phyloP scores from a whole-genome alignment of 92 coral and sea anemone species.

The Meandrina meandrites region DNA sequence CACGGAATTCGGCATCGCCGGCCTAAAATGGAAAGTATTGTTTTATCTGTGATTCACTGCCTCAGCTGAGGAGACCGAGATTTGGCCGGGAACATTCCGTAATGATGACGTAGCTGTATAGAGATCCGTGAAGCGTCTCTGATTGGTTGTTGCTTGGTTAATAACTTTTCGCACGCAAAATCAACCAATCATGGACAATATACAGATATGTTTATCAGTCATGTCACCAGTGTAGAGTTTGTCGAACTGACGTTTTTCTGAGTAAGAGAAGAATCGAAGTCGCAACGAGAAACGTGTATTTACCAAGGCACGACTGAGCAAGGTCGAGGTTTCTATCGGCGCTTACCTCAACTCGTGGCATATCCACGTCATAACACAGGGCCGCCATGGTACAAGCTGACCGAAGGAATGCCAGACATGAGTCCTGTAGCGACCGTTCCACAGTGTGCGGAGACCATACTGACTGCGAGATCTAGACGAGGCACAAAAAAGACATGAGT shows the following conservation, averaged over 20 bases:
- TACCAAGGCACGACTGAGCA: no score
- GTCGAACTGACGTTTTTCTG: no score
- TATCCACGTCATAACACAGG: slow-evolving; percentile 68
- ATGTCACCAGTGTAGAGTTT: background rate
- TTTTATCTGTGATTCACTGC: no score
- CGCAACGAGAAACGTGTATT: no score
- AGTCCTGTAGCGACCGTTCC: slow-evolving; percentile 83
- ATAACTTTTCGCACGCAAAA: background rate
- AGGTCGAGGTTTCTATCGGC: no score
- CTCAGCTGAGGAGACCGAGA: no score
- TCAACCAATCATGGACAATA: background rate
- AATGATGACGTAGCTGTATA: no score
- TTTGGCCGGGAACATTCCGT: no score
- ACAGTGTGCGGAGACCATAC: slow-evolving; percentile 99
- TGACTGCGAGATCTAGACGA: slow-evolving; percentile 82
- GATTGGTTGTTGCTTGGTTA: background rate
- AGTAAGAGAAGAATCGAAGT: no score
- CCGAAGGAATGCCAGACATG: slow-evolving; percentile 84
- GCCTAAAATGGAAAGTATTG: slow-evolving; percentile 52
- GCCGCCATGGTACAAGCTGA: slow-evolving; percentile 70
- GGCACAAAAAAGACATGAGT: background rate
- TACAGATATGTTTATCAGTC: no score
- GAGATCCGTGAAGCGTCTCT: no score
- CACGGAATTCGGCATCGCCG: slow-evolving; percentile 70
- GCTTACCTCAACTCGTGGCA: slow-evolving; percentile 67